phyloP scores from a whole-genome alignment of 2,797 vertebrate species.

The Chelidonichthys spinosus region DNA sequence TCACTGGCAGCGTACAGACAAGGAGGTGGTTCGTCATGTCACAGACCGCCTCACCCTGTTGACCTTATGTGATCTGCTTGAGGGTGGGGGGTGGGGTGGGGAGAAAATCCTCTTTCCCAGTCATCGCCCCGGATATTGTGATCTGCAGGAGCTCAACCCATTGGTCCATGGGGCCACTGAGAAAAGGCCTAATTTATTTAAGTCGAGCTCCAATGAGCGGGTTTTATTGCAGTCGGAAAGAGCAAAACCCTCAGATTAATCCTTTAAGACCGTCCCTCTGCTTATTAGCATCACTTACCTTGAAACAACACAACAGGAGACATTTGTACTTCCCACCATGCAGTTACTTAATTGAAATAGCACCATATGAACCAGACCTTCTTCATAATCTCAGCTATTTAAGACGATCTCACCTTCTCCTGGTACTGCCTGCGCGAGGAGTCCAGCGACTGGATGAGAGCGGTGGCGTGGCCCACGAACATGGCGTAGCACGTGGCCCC shows the following conservation, averaged over 20 bases:
- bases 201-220: slow-evolving; percentile 46
- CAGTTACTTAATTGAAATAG: not conserved
- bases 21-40: slow-evolving; percentile 36
- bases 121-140: slow-evolving; percentile 60
- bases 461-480: slow-evolving; percentile 97
- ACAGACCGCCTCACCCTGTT: slow-evolving; percentile 45
- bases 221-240: slow-evolving; percentile 38
- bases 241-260: slow-evolving; percentile 44
- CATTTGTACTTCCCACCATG: slow-evolving; percentile 8
- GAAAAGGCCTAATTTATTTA: slow-evolving; percentile 59
- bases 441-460: slow-evolving; percentile 97
- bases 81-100: not conserved
- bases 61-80: slow-evolving; percentile 48
- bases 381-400: slow-evolving; percentile 5
- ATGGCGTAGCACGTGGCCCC: slow-evolving; percentile 98
- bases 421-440: slow-evolving; percentile 96
- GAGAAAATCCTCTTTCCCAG: slow-evolving; percentile 71
- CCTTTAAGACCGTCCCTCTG: slow-evolving; percentile 24
- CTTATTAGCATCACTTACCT: slow-evolving; percentile 51
- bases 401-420: slow-evolving; percentile 90
- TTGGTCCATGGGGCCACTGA: slow-evolving; percentile 48
- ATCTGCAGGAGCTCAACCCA: slow-evolving; percentile 48
- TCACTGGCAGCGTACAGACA: slow-evolving; percentile 46
- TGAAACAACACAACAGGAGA: slow-evolving; percentile 38
- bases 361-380: slow-evolving; percentile 1